Conservation (phyloP, 2,797 vertebrate genomes). For the Natrix natrix region DNA sequence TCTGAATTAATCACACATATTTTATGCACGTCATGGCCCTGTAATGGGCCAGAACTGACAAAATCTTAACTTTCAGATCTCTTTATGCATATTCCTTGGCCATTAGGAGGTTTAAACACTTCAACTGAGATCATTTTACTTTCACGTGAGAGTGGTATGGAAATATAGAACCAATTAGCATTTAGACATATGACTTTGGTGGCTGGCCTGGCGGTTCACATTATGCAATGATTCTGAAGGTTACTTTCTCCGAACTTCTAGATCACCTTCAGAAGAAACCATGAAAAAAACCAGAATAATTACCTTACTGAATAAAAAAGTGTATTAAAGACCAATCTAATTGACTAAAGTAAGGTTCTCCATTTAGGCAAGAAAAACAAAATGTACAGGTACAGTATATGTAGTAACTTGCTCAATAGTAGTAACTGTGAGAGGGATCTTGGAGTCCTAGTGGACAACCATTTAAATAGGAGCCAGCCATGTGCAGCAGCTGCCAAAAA, state of each 20-base stretch:
- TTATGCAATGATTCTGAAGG: not conserved
- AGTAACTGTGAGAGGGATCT: too few species aligned
- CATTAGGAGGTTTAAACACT: slow-evolving; percentile 35
- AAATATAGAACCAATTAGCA: not conserved
- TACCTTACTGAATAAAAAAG: not conserved
- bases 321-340: not conserved
- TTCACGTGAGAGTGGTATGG: slow-evolving; percentile 14
- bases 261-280: not conserved
- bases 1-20: slow-evolving; percentile 21
- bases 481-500: too few species aligned
- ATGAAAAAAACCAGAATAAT: not conserved
- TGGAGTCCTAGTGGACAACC: too few species aligned
- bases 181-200: not conserved
- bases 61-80: slow-evolving; percentile 40
- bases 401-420: too few species aligned
- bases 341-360: too few species aligned
- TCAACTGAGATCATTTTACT: slow-evolving; percentile 24
- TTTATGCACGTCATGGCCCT: slow-evolving; percentile 38
- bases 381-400: too few species aligned
- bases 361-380: too few species aligned
- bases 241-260: not conserved
- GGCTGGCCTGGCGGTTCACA: not conserved
- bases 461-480: too few species aligned
- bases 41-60: slow-evolving; percentile 25
- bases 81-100: slow-evolving; percentile 26